Base-by-base conservation (phyloP, 2,888 invertebrate genomes). In the Agrypnus murinus region DNA sequence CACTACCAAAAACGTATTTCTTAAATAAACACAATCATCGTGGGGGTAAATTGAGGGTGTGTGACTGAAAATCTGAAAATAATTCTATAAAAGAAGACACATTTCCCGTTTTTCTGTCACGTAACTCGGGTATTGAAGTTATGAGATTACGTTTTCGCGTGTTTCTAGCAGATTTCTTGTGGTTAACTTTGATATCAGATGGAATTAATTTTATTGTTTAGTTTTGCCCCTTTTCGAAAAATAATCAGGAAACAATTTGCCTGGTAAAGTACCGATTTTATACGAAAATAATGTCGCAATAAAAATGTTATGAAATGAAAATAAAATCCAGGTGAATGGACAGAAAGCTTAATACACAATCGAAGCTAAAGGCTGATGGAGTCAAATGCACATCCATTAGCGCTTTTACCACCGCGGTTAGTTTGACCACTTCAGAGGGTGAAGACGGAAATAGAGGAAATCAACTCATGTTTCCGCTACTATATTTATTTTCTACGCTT, bases 391-490 rank as follows among this genome's bases (percentile, higher is more conserved):
- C 65, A 63, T 78, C 77, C 78, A 77, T 78, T 77, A 78, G 74
- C 68, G 75, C 75, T 75, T 77, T 77, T 77, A 74, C 73, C 76
- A 69, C 71, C 59, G 76, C 74, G 79, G 77, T 77, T 74, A 71
- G 69, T 73, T 75, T 77, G 77, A 77, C 79, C 78, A 75, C 78
- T 74, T 73, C 71, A 58, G 65, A 74, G 69, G 72, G 72, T 34
- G 64, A 65, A 73, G 76, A 73, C 77, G 79, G 80, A 79, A 79
- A 78, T 78, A 73, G 77, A 77, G 78, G 79, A 80, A 80, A 79
- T 79, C 79, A 78, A 77, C 76, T 78, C 78, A 63, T 74, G 77
- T 78, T 77, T 77, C 77, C 77, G 75, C 71, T 65, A 48, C 65
- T 57, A 73, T 73, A 77, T 77, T 75, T 76, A 74, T 74, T 73